Evolutionary conservation across 2,888 invertebrate genomes (phyloP).

Genomic region (Caenorhabditis doughertyi): DNA sequence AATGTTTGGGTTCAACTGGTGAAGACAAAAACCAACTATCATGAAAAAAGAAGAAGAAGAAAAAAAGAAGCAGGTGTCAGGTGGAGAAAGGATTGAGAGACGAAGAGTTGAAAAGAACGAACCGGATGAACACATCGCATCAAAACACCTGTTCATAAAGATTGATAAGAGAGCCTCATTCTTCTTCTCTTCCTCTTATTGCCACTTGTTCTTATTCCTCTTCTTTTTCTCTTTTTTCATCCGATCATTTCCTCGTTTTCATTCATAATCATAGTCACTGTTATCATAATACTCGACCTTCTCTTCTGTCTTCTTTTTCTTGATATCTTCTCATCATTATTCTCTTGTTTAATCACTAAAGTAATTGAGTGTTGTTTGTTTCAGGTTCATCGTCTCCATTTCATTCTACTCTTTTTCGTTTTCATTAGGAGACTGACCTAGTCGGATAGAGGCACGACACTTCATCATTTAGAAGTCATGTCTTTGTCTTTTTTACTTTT

Average conservation of each 20-base stretch:
- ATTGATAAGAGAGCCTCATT: conserved; percentile 50
- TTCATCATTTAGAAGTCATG: conserved; percentile 7
- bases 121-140: conserved; percentile 55
- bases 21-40: conserved; percentile 22
- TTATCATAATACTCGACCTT: conserved; percentile 44
- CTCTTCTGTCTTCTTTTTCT: conserved; percentile 5
- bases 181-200: conserved; percentile 7
- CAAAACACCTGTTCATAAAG: conserved; percentile 55
- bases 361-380: conserved; percentile 54
- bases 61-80: conserved; percentile 1
- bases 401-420: conserved; percentile 15
- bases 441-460: not conserved
- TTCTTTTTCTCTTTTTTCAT: conserved; percentile 21
- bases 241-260: not conserved
- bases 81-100: conserved; percentile 9
- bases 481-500: not conserved
- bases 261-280: conserved; percentile 5
- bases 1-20: conserved; percentile 1
- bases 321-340: not conserved
- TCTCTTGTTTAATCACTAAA: conserved; percentile 26
- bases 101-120: conserved; percentile 30
- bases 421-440: conserved; percentile 21
- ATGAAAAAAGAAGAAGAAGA: not conserved
- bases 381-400: conserved; percentile 37
- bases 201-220: conserved; percentile 50